Base-by-base conservation (phyloP, 2,113 vertebrate species). In the Uropsilus gracilis region DNA sequence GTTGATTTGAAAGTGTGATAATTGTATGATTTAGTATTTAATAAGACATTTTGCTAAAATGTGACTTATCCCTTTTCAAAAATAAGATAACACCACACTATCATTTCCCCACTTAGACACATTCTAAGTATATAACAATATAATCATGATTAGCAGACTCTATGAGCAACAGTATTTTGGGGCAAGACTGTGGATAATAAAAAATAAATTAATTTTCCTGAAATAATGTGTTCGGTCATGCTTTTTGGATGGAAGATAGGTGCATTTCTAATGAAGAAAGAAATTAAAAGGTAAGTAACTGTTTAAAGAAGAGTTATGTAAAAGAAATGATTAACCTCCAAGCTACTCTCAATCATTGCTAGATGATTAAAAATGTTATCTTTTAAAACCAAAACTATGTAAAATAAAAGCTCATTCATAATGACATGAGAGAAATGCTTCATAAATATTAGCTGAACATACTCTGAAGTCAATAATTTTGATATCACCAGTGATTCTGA, bases 301-400 rank as follows among this genome's bases (percentile, higher is more conserved):
- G 59, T 87, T 73, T 86, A 14, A 89, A 48, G 50, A 32, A 7
- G n/a, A 90, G 14, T 89, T 50, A 88, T 46, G 8, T 1, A n/a
- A 46, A 94, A 37, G 30, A 80, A 89, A 4, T 91, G 37, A 32
- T 61, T 94, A 83, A 68, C 3, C 13, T 20, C 10, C 2, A 75
- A 86, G 89, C 3, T 80, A 20, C 14, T 88, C n/a, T 73, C 76
- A 66, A 85, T 78, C 12, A 93, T 94, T 86, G 69, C 2, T 81
- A 84, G 76, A 11, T 84, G n/a, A 76, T 94, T 84, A 5, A 6
- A 84, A 91, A 84, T 94, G 32, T 75, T 95, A 86, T 95, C 64
- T 96, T 46, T 89, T 80, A 91, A 77, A 95, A 5, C 30, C 55
- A 96, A 32, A 77, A 77, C 14, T 81, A 83, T 86, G 96, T 84